These are phyloP conservation scores for Gonioctena quinquepunctata DNA, from an alignment of 1,140 invertebrate species.

Conservation along the genomic window DNA sequence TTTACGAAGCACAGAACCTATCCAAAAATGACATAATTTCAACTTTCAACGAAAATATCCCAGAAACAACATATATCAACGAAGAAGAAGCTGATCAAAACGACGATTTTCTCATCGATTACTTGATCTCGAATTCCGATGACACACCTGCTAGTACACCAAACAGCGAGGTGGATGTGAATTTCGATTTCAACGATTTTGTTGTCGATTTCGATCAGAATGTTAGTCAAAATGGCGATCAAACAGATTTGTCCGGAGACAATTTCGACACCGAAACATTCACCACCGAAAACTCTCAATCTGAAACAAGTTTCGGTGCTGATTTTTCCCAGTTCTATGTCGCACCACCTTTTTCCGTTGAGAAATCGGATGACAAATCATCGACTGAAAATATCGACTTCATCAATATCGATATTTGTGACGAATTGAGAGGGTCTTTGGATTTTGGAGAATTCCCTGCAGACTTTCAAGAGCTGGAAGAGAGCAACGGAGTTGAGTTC, in stretches of 20 bases:
- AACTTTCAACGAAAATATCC: conserved; percentile 35
- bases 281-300: conserved; percentile 30
- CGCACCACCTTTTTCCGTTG: conserved; percentile 22
- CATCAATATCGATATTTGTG: conserved; percentile 40
- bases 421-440: conserved; percentile 37
- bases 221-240: conserved; percentile 26
- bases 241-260: conserved; percentile 7
- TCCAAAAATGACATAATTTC: conserved; percentile 33
- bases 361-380: background rate
- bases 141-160: conserved; percentile 31
- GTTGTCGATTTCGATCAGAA: conserved; percentile 42
- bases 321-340: conserved; percentile 39
- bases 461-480: conserved; percentile 26
- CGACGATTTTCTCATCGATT: conserved; percentile 44
- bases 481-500: background rate
- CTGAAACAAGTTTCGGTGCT: background rate
- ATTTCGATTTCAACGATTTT: conserved; percentile 50
- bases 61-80: conserved; percentile 17
- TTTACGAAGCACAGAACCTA: conserved; percentile 49
- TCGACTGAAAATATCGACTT: conserved; percentile 27
- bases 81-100: conserved; percentile 14
- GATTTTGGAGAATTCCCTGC: conserved; percentile 39
- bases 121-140: conserved; percentile 36
- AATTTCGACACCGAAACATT: conserved; percentile 36
- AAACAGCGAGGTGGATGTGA: conserved; percentile 32